Conservation (phyloP, 2,797 vertebrate species). For the Falco naumanni region DNA sequence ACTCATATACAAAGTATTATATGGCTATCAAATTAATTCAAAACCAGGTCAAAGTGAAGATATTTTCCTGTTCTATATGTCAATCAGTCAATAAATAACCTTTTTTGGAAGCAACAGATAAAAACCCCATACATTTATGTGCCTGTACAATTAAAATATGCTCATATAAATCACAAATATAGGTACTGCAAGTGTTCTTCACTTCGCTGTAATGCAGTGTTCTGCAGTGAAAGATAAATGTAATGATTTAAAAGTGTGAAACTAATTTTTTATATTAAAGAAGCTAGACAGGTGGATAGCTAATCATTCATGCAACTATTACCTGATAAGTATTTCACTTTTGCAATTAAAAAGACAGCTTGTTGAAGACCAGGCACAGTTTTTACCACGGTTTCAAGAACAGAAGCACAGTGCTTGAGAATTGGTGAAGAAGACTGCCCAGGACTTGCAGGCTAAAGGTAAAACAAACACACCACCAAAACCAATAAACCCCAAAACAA, state of each 20-base stretch:
- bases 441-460: slow-evolving; percentile 81
- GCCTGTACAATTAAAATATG: background rate
- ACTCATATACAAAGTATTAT: background rate
- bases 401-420: slow-evolving; percentile 87
- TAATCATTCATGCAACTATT: background rate
- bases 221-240: background rate
- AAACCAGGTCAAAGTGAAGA: background rate
- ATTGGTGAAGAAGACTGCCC: slow-evolving; percentile 86
- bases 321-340: slow-evolving; percentile 95
- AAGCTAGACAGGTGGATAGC: background rate
- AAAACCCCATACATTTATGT: background rate
- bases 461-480: background rate
- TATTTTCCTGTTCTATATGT: background rate
- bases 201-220: background rate
- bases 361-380: slow-evolving; percentile 90
- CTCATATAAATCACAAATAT: background rate
- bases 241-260: background rate
- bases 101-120: background rate
- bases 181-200: background rate
- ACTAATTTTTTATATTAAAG: background rate
- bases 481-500: background rate
- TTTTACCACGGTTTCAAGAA: slow-evolving; percentile 92
- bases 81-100: background rate
- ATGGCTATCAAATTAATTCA: background rate
- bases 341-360: slow-evolving; percentile 88